Conservation (phyloP, 92 coral and sea anemone genomes). For the Montipora capitata region DNA sequence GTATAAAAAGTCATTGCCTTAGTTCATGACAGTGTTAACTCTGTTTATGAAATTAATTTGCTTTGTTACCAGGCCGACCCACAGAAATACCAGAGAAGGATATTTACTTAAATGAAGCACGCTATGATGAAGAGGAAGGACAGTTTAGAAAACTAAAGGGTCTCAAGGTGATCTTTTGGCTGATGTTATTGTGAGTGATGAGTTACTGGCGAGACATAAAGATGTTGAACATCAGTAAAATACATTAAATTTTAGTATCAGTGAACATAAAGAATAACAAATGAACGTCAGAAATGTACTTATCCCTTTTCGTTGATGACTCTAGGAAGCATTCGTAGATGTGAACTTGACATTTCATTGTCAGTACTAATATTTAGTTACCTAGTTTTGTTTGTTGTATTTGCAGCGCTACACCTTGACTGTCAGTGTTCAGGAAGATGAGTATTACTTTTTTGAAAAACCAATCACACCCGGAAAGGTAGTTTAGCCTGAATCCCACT, state of each 20-base stretch:
- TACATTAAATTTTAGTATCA: too few species aligned
- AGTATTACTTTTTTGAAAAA: constrained; percentile 96
- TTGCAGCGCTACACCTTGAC: constrained; percentile 90
- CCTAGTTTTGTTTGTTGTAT: background rate
- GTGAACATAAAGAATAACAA: too few species aligned
- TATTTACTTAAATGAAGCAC: constrained; percentile 92
- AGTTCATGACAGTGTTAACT: too few species aligned
- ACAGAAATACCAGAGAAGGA: constrained; percentile 97
- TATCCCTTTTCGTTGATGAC: too few species aligned
- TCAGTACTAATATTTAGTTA: too few species aligned
- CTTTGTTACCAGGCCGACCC: constrained; percentile 86
- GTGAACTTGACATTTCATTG: too few species aligned
- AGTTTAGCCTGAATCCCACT: background rate
- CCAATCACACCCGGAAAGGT: constrained; percentile 89
- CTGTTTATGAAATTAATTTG: background rate
- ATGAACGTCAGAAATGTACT: too few species aligned
- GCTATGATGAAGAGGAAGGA: constrained; percentile 98
- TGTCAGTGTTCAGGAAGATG: constrained; percentile 92
- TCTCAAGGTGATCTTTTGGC: constrained; percentile 80
- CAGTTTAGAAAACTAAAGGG: constrained; percentile 99
- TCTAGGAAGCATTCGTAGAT: too few species aligned
- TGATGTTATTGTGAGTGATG: background rate
- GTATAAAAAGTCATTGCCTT: background rate
- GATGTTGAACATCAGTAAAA: too few species aligned
- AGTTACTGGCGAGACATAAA: too few species aligned